Percentiles rank a stretch among this genome's conserved stretches.
Conservation (phyloP, 2,888 invertebrate species). For the Hemaris fuciformis region DNA sequence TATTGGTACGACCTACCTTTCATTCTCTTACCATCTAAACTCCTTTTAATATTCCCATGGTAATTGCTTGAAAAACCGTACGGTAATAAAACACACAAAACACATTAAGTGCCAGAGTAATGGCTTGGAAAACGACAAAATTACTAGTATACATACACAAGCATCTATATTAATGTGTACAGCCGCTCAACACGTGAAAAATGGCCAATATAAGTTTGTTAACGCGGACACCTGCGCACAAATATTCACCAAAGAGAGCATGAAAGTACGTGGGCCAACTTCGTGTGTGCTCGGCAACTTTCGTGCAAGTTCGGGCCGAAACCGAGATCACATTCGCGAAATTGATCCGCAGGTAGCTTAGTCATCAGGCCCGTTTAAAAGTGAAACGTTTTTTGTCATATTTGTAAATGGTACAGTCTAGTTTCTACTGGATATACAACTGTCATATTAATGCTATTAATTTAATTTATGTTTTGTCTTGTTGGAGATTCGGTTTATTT, state of each 20-base stretch:
- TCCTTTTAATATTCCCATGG: no score
- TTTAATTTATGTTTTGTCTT: not conserved
- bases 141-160: no score
- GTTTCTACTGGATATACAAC: not conserved
- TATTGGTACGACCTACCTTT: no score
- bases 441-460: not conserved
- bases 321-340: not conserved
- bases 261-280: not conserved
- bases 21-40: no score
- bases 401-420: not conserved
- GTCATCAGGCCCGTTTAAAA: not conserved
- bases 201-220: no score
- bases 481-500: not conserved
- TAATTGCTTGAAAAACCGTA: no score
- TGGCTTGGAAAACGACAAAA: no score
- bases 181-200: no score
- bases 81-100: no score
- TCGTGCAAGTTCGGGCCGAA: not conserved
- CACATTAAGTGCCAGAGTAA: no score
- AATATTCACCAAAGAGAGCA: not conserved
- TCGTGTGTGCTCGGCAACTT: not conserved
- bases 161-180: no score
- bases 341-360: not conserved
- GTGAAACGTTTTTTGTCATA: constrained; percentile 1
- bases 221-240: no score